Evolutionary conservation across 2,888 invertebrate genomes (phyloP), one percentile per base, ranked within the genome.

Genomic region (Hirtodrosophila alboralis): DNA sequence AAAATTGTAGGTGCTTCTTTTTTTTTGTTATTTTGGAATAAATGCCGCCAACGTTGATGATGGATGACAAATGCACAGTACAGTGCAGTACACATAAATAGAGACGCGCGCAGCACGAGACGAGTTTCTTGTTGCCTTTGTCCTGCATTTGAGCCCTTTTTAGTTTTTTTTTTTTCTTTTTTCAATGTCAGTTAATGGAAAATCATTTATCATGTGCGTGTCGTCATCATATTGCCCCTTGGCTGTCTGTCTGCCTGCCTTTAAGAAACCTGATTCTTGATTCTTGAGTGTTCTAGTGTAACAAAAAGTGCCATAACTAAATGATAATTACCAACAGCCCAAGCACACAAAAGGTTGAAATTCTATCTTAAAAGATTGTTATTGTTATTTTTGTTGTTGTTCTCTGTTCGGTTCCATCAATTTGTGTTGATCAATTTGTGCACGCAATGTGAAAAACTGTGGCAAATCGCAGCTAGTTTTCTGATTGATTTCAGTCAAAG

Each of bases 171-270:
- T n/a, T n/a, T n/a, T n/a, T n/a, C n/a, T n/a, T n/a, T n/a, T n/a
- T 66, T 64, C 63, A 69, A 71, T 79, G 76, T 63, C 74, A 85
- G 75, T 83, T 87, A 87, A 88, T 88, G 87, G 84, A 80, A 83
- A 81, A 76, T 84, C 86, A 88, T 87, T 87, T 84, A 87, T 87
- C 84, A 88, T 79, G 72, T 75, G 78, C 84, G 73, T 78, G 84
- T 67, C 64, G 51, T 43, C 33, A 43, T 51, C 18, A 4, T 33
- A 27, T 40, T 26, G 27, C n/a, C 34, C 48, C 28, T 38, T 21
- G 4, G 31, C 33, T n/a, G n/a, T n/a, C n/a, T n/a, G n/a, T 23
- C 10, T 16, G 23, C 49, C 16, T n/a, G 18, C 38, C 51, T 54
- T 54, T 33, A 48, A 68, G 52, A 54, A 59, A 57, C 47, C 47